These are phyloP conservation scores for Raja brachyura DNA, from an alignment of 2,113 vertebrate species.

Conservation along the genomic window DNA sequence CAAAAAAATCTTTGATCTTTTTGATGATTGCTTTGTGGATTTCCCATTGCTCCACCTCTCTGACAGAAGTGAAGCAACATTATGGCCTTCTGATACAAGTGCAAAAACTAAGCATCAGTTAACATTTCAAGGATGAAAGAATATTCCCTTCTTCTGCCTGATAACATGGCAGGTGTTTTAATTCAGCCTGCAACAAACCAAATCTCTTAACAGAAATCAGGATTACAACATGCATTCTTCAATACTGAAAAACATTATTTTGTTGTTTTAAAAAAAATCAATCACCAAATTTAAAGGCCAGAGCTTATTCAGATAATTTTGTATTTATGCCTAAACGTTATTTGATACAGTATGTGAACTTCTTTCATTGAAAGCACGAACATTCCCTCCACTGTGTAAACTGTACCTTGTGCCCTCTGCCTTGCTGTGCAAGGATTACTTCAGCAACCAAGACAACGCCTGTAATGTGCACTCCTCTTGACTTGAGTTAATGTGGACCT, in stretches of 20 bases:
- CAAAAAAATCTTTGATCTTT: not conserved
- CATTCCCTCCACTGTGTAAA: not conserved
- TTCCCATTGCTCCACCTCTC: not conserved
- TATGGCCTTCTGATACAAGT: conserved; percentile 2
- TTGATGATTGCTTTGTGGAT: not conserved
- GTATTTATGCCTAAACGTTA: not conserved
- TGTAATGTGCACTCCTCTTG: too few relatives aligned
- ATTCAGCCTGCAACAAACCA: not conserved
- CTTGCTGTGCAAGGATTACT: not conserved
- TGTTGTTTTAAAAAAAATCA: not conserved
- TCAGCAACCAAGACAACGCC: not conserved
- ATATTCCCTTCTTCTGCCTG: not conserved
- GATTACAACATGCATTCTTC: not conserved
- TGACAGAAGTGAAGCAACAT: not conserved
- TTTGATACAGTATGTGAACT: not conserved
- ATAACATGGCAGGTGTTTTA: not conserved
- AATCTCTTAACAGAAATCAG: not conserved
- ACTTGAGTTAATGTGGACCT: too few relatives aligned
- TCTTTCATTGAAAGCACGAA: not conserved
- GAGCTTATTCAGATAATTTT: not conserved
- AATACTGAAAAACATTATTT: not conserved
- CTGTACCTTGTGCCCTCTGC: not conserved
- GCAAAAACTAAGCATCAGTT: conserved; percentile 14
- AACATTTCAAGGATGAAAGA: conserved; percentile 7
- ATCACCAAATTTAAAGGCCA: not conserved